Evolutionary conservation across 2,888 invertebrate species (phyloP).

Genomic region (Druceiella hillmani): DNA sequence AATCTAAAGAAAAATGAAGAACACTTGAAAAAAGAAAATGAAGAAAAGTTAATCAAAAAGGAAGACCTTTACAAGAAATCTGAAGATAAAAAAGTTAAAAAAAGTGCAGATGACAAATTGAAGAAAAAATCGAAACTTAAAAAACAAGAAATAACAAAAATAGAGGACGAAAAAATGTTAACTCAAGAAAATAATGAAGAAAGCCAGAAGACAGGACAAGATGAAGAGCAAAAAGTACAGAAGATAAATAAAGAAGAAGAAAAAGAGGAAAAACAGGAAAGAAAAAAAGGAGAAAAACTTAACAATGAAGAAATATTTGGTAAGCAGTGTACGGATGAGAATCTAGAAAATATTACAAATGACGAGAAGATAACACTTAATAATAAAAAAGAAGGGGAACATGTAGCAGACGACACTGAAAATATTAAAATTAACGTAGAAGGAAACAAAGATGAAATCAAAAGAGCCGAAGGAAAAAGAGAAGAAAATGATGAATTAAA

Average conservation of each 20-base stretch:
- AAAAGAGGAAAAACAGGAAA: slow-evolving; percentile 14
- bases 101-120: slow-evolving; percentile 22
- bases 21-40: slow-evolving; percentile 19
- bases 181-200: slow-evolving; percentile 16
- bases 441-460: no score
- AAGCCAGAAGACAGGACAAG: slow-evolving; percentile 16
- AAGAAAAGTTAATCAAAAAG: slow-evolving; percentile 14
- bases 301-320: no score
- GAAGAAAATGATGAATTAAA: no score
- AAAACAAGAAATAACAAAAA: slow-evolving; percentile 16
- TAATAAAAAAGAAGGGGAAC: no score
- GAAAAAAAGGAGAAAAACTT: slow-evolving; percentile 17
- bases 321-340: no score
- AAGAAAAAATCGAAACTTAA: slow-evolving; percentile 16
- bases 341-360: no score
- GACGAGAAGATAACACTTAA: no score
- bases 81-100: slow-evolving; percentile 19
- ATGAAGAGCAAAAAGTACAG: slow-evolving; percentile 16
- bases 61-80: slow-evolving; percentile 16
- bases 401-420: no score
- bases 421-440: no score
- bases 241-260: slow-evolving; percentile 15
- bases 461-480: slow-evolving; percentile 10
- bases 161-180: slow-evolving; percentile 17
- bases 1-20: slow-evolving; percentile 18